Evolutionary conservation across 2,113 vertebrate genomes (phyloP).

Genomic region (Puntigrus tetrazona): DNA sequence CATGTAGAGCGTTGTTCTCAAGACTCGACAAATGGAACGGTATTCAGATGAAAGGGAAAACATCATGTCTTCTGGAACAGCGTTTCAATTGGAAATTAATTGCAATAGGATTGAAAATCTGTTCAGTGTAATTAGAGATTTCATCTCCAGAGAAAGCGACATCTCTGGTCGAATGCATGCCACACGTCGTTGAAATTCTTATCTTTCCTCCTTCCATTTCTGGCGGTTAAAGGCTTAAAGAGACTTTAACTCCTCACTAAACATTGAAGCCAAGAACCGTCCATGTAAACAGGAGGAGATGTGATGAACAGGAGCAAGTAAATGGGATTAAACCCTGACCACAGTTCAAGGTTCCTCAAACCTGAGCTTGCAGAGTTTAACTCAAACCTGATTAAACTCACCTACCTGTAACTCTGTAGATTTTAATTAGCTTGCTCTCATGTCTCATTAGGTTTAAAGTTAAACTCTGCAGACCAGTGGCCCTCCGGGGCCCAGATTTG

Average conservation of each 20-base stretch:
- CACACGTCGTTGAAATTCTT: constrained; percentile 24
- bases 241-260: not conserved
- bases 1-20: constrained; percentile 63
- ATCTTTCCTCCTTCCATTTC: not conserved
- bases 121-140: constrained; percentile 76
- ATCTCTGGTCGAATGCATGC: constrained; percentile 61
- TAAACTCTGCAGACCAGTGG: not conserved
- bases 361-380: not conserved
- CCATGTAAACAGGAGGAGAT: not conserved
- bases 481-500: not conserved
- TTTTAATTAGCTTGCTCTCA: not conserved
- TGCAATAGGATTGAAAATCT: constrained; percentile 71
- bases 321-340: not conserved
- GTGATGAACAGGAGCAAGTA: not conserved
- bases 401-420: not conserved
- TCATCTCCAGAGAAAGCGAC: constrained; percentile 66
- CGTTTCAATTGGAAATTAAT: constrained; percentile 77
- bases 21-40: constrained; percentile 76
- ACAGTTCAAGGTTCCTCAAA: not conserved
- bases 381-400: not conserved
- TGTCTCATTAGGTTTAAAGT: not conserved
- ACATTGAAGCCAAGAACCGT: not conserved
- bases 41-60: constrained; percentile 77
- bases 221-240: not conserved
- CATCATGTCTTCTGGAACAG: constrained; percentile 73